These are phyloP conservation scores for Thamnophis elegans DNA, from an alignment of 2,797 vertebrate species.

Conservation along the genomic window DNA sequence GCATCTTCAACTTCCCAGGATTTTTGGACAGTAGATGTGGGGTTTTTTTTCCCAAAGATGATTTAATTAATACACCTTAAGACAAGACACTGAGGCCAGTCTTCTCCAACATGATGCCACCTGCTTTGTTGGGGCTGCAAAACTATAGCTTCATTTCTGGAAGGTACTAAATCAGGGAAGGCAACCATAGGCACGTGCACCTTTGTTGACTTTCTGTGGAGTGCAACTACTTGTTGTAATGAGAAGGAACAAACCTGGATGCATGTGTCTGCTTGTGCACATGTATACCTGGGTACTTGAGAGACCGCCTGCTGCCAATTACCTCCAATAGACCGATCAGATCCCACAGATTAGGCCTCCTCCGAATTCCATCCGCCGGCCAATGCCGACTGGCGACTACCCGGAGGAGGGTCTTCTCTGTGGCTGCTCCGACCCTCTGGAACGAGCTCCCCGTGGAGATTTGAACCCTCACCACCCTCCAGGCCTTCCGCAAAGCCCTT, in stretches of 20 bases:
- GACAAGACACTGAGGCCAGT: neutral
- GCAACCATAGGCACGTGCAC: neutral
- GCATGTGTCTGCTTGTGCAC: neutral
- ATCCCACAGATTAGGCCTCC: too few relatives aligned
- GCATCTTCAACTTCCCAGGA: neutral
- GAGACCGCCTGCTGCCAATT: too few relatives aligned
- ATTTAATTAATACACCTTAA: neutral
- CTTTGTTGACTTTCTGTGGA: neutral
- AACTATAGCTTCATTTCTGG: neutral
- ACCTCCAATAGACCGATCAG: too few relatives aligned
- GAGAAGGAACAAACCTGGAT: neutral
- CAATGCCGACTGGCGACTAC: too few relatives aligned
- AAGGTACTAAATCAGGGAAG: neutral
- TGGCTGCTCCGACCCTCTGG: too few relatives aligned
- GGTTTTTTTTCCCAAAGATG: neutral
- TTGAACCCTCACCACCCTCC: too few relatives aligned
- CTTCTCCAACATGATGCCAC: neutral
- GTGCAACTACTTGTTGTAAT: neutral
- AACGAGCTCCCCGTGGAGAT: too few relatives aligned
- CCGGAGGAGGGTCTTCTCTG: too few relatives aligned
- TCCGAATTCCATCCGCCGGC: too few relatives aligned
- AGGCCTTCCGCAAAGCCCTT: too few relatives aligned
- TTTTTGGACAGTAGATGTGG: neutral
- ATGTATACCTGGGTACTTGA: too few relatives aligned
- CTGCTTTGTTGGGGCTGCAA: neutral